phyloP scores from a whole-genome alignment of 2,888 invertebrate genomes.

The Ernsta delagoae region DNA sequence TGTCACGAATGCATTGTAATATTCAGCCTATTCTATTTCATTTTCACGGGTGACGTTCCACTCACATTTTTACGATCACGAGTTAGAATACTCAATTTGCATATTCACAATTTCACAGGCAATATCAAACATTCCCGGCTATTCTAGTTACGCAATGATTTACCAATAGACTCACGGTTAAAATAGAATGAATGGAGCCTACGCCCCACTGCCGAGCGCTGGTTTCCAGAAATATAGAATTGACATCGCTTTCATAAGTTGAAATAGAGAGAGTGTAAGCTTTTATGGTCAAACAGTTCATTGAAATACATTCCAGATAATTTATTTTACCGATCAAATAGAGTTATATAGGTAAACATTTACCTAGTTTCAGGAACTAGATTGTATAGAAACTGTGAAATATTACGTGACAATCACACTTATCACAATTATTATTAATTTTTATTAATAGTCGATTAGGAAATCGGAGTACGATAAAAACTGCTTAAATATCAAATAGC shows the following conservation, averaged over 20 bases:
- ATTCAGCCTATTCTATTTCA: conserved; percentile 3
- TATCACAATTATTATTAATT: no score
- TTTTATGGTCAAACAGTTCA: no score
- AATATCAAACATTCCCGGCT: neutral
- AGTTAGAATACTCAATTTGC: neutral
- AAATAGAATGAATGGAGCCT: neutral
- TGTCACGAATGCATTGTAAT: neutral
- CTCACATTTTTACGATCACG: neutral
- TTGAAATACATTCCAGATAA: no score
- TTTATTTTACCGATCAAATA: no score
- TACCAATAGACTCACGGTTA: neutral
- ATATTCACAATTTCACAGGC: conserved; percentile 1
- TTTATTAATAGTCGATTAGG: no score
- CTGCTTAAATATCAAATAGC: no score
- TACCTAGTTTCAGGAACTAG: no score
- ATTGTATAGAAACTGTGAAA: no score
- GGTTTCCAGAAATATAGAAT: neutral
- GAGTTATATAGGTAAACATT: no score
- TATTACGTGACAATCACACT: no score
- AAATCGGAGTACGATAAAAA: no score
- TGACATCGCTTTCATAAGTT: neutral
- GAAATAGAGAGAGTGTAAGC: no score
- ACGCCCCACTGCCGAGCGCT: neutral
- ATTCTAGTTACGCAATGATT: neutral
- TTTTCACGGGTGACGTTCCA: neutral